These are phyloP conservation scores for Blastobasis adustella DNA, from an alignment of 2,888 invertebrate genomes.

Conservation along the genomic window DNA sequence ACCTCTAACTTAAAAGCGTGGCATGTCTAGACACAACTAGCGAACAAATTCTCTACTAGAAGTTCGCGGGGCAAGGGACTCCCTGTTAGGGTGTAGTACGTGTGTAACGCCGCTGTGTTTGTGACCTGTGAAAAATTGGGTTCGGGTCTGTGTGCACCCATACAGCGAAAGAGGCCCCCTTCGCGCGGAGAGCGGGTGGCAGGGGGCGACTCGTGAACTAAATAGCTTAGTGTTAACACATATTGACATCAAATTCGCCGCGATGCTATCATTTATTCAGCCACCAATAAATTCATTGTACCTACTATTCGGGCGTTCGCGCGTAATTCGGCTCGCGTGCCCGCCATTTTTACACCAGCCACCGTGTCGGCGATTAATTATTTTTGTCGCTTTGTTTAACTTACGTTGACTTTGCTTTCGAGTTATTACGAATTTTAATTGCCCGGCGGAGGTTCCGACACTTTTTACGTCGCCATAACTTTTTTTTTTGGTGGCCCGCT, in stretches of 20 bases:
- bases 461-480: constrained; percentile 33
- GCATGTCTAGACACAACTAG: constrained; percentile 71
- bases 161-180: constrained; percentile 17
- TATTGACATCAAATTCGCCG: constrained; percentile 75
- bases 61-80: constrained; percentile 67
- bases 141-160: constrained; percentile 45
- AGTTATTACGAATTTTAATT: constrained; percentile 66
- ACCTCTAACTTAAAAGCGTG: constrained; percentile 64
- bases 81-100: constrained; percentile 47
- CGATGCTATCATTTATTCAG: constrained; percentile 74
- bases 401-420: constrained; percentile 57
- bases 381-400: constrained; percentile 61
- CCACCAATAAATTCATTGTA: constrained; percentile 60
- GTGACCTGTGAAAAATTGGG: constrained; percentile 69
- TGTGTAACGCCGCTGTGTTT: constrained; percentile 44
- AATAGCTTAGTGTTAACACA: constrained; percentile 76
- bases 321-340: constrained; percentile 36
- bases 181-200: constrained; percentile 17
- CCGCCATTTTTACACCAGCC: constrained; percentile 30
- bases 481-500: constrained; percentile 4
- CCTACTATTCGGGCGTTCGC: constrained; percentile 40
- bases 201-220: constrained; percentile 59
- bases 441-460: constrained; percentile 36
- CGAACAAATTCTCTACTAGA: constrained; percentile 69
- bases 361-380: constrained; percentile 57